Evolutionary conservation across 1,140 invertebrate species (phyloP).

Genomic region (Aphis craccivora): DNA sequence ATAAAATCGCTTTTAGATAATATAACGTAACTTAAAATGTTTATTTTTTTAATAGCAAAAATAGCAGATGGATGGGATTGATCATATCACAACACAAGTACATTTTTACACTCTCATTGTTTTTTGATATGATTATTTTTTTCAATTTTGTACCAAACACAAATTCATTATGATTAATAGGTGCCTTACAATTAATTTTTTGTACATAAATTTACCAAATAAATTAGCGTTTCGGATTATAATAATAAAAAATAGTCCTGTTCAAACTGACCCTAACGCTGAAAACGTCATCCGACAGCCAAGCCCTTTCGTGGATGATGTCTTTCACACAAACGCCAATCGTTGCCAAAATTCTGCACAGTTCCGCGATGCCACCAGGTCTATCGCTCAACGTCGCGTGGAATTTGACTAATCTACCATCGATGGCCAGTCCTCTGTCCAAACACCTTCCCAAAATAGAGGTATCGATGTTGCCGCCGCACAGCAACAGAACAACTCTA

Average conservation of each 20-base stretch:
- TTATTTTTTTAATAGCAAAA: too few species aligned
- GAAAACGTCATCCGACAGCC: constrained; percentile 88
- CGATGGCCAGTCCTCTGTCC: constrained; percentile 87
- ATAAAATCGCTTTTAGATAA: neutral
- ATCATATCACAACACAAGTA: too few species aligned
- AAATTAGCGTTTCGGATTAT: neutral
- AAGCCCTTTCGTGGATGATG: constrained; percentile 91
- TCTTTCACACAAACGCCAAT: constrained; percentile 92
- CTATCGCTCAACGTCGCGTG: constrained; percentile 85
- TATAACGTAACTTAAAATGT: neutral
- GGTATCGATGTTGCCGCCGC: constrained; percentile 94
- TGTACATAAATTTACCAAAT: neutral
- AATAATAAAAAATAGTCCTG: neutral
- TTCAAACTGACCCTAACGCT: constrained; percentile 72
- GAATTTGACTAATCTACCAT: constrained; percentile 86
- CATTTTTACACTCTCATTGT: too few species aligned
- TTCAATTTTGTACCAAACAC: neutral
- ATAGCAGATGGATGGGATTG: neutral
- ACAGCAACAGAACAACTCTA: constrained; percentile 83
- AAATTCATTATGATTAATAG: neutral
- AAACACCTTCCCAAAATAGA: constrained; percentile 87
- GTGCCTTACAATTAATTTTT: neutral
- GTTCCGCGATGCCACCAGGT: constrained; percentile 86
- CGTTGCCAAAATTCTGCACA: constrained; percentile 77
- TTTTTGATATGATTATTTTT: too few species aligned